phyloP scores from a whole-genome alignment of 2,888 invertebrate genomes.

The Autographa pulchrina region DNA sequence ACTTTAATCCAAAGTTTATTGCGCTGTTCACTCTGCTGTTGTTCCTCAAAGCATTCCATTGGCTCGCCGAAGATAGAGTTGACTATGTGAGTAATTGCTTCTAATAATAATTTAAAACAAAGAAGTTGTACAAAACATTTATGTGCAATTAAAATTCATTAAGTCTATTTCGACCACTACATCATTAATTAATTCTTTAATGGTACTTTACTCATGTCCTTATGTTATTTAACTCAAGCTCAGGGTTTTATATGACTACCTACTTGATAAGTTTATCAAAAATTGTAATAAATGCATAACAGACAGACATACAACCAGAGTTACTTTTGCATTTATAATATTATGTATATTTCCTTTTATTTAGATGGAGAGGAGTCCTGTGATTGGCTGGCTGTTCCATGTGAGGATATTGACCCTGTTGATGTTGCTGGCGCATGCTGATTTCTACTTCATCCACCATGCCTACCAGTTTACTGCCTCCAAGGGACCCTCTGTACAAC shows the following conservation, averaged over 20 bases:
- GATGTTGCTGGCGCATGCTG: slow-evolving; percentile 94
- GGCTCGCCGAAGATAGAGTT: slow-evolving; percentile 99
- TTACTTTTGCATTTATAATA: slow-evolving; percentile 8
- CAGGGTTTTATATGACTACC: not conserved
- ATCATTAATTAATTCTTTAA: not conserved
- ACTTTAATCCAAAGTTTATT: slow-evolving; percentile 99
- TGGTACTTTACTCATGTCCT: not conserved
- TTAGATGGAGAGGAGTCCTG: slow-evolving; percentile 99
- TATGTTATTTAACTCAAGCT: not conserved
- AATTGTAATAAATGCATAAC: not conserved
- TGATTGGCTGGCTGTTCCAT: slow-evolving; percentile 98
- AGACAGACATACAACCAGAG: not conserved
- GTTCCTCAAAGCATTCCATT: slow-evolving; percentile 99
- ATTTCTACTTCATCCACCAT: slow-evolving; percentile 96
- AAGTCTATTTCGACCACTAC: slow-evolving; percentile 13
- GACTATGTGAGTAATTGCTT: slow-evolving; percentile 96
- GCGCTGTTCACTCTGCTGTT: slow-evolving; percentile 98
- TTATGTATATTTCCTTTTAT: slow-evolving; percentile 41
- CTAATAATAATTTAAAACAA: slow-evolving; percentile 43
- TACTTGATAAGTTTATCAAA: not conserved
- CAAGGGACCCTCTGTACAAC: slow-evolving; percentile 98
- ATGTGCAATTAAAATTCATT: slow-evolving; percentile 14
- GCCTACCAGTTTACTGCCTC: slow-evolving; percentile 97
- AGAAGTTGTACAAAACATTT: slow-evolving; percentile 34
- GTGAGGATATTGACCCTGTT: slow-evolving; percentile 96